Base-by-base conservation (phyloP, 2,888 invertebrate genomes). In the Heliconius hortense region DNA sequence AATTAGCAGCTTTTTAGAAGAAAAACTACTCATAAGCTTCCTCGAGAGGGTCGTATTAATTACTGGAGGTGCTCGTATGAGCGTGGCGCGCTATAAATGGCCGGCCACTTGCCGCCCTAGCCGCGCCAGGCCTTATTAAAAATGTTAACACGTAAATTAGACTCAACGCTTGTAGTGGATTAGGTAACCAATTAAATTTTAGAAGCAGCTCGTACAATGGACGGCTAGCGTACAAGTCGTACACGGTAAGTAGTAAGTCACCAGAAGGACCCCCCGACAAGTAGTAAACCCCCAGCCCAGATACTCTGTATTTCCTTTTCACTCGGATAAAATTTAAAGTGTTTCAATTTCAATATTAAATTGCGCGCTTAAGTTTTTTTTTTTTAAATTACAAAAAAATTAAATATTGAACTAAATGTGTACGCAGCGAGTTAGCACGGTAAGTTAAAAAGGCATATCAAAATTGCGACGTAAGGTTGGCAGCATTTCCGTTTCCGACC, bases 111-210 rank as follows among this genome's bases (percentile, higher is more conserved):
- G 87, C 86, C 91, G 87, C 93, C 93, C 93, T 88, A 89, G 90
- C 88, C 86, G 88, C 85, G 87, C 87, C 86, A 78, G 88, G 91
- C 91, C 93, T 93, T 94, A 93, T 93, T 93, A 93, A 93, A 93
- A 93, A 92, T 89, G 92, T 92, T 92, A 92, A 93, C 93, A 89
- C 91, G 92, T 92, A 93, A 93, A 93, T 93, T 92, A 93, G 93
- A 92, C 90, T 88, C 84, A 80, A 84, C 87, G 85, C 86, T 86
- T 84, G 84, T 82, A 86, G 86, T 88, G 91, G 91, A 93, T 93
- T 93, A 92, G 92, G 91, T 86, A 90, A 89, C 93, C 92, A 92
- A 92, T 93, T 92, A 91, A 93, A 92, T 90, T 90, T 90, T 87
- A 89, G 88, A 89, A 89, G 86, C 87, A 83, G 84, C 82, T 81